A percentile compares a stretch with the other conserved stretches of the same genome.
These are phyloP conservation scores for Megaceryle torquata DNA, from an alignment of 2,113 vertebrate genomes.

Conservation along the genomic window DNA sequence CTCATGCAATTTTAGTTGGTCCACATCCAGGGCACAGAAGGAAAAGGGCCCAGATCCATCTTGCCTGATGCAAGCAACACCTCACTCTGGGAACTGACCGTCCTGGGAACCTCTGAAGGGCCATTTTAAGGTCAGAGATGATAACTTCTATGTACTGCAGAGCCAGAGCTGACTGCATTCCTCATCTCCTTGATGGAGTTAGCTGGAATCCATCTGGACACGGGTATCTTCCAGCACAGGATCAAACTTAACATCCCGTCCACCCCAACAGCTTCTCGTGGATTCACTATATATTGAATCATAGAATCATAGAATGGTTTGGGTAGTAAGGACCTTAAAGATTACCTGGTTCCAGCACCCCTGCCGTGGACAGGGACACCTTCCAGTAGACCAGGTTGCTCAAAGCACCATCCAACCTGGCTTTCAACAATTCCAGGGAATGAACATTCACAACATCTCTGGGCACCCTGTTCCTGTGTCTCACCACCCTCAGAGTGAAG, in stretches of 20 bases:
- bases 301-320: neutral
- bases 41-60: conserved; percentile 20
- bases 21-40: conserved; percentile 33
- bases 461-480: neutral
- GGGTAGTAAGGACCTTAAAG: neutral
- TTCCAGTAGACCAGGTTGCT: neutral
- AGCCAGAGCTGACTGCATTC: neutral
- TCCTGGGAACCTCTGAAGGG: neutral
- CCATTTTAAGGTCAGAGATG: neutral
- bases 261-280: neutral
- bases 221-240: neutral
- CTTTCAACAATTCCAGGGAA: neutral
- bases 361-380: neutral
- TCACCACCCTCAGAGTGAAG: neutral
- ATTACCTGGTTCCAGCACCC: neutral
- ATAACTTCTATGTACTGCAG: neutral
- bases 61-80: conserved; percentile 28
- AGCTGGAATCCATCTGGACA: neutral
- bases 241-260: neutral
- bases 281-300: neutral
- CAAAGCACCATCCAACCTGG: neutral
- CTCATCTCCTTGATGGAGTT: neutral
- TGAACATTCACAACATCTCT: neutral
- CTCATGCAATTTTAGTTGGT: conserved; percentile 51
- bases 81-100: neutral